Evolutionary conservation across 2,888 invertebrate species (phyloP).

Genomic region (Drosophila vallismaia): DNA sequence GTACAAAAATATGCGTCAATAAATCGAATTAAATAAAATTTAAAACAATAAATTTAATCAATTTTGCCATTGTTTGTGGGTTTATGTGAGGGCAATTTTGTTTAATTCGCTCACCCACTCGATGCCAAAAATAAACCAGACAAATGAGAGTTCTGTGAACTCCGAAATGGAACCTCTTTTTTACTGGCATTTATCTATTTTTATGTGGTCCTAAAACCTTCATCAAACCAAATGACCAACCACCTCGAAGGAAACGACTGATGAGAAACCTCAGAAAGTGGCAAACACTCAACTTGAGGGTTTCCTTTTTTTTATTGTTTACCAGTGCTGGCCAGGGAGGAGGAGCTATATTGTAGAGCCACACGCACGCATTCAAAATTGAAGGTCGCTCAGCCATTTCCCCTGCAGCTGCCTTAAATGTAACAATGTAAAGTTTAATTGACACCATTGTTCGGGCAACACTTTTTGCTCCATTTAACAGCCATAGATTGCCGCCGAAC

Average conservation of each 20-base stretch:
- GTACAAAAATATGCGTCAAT: slow-evolving; percentile 21
- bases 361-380: slow-evolving; percentile 58
- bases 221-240: slow-evolving; percentile 53
- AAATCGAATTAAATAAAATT: slow-evolving; percentile 19
- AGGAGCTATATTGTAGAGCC: slow-evolving; percentile 44
- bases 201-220: slow-evolving; percentile 64
- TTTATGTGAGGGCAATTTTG: slow-evolving; percentile 17
- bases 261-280: slow-evolving; percentile 49
- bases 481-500: slow-evolving; percentile 63
- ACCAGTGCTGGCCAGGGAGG: slow-evolving; percentile 10
- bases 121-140: slow-evolving; percentile 23
- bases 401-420: slow-evolving; percentile 28
- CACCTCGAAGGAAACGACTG: slow-evolving; percentile 20
- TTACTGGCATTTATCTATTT: slow-evolving; percentile 57
- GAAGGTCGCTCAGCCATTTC: slow-evolving; percentile 53
- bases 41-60: slow-evolving; percentile 18
- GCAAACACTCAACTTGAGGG: slow-evolving; percentile 47
- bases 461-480: slow-evolving; percentile 79
- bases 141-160: slow-evolving; percentile 33
- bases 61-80: slow-evolving; percentile 7
- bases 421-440: slow-evolving; percentile 80
- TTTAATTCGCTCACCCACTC: slow-evolving; percentile 17
- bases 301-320: slow-evolving; percentile 63
- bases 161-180: slow-evolving; percentile 21
- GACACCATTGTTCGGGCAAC: slow-evolving; percentile 78